phyloP scores from a whole-genome alignment of 1,140 invertebrate genomes.

The Solenopsis invicta region DNA sequence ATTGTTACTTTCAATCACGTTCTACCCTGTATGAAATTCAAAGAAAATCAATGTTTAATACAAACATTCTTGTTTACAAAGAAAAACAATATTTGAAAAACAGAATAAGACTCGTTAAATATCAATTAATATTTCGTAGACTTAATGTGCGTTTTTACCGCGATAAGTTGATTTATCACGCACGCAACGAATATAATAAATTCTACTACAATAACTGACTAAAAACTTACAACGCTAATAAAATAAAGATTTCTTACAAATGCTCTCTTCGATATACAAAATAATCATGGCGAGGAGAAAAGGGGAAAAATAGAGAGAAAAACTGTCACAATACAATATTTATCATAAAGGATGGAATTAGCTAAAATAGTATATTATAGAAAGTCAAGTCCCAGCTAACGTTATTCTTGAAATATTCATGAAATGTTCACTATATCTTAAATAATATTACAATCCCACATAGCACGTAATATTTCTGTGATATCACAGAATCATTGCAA shows the following conservation, averaged over 20 bases:
- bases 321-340: not conserved
- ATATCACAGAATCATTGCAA: no score
- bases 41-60: not conserved
- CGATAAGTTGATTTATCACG: not conserved
- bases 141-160: not conserved
- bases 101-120: not conserved
- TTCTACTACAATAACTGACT: slow-evolving; percentile 19
- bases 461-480: no score
- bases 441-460: no score
- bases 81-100: not conserved
- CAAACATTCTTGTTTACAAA: not conserved
- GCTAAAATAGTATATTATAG: slow-evolving; percentile 34
- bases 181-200: not conserved
- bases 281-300: not conserved
- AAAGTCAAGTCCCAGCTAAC: not conserved
- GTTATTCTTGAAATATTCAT: no score
- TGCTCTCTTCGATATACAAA: slow-evolving; percentile 45
- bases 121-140: not conserved
- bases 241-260: slow-evolving; percentile 9
- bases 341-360: slow-evolving; percentile 1
- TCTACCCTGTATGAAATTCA: no score
- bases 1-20: no score
- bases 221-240: not conserved
- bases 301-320: not conserved
- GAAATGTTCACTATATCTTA: no score